Evolutionary conservation across 2,888 invertebrate genomes (phyloP).

Genomic region (Lasioglossum calceatum): DNA sequence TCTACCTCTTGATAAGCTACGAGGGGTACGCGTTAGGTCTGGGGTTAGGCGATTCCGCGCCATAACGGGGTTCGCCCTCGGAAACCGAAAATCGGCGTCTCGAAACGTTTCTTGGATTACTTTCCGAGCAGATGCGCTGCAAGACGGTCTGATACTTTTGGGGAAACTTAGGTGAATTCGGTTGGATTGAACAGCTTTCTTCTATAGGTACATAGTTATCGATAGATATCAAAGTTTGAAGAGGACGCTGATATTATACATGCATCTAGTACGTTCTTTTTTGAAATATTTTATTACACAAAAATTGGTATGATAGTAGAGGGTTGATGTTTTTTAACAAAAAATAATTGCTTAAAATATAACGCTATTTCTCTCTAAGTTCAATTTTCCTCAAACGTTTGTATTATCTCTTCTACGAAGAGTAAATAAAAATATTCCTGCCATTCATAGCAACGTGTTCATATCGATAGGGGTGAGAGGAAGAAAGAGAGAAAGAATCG

Average conservation of each 20-base stretch:
- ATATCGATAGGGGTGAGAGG: not conserved
- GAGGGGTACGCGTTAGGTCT: slow-evolving; percentile 34
- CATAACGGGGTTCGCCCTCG: slow-evolving; percentile 25
- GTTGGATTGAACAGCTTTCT: not conserved
- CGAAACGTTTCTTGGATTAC: not conserved
- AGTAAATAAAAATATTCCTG: not conserved
- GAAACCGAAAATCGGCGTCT: slow-evolving; percentile 11
- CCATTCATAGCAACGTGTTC: not conserved
- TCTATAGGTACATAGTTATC: not conserved
- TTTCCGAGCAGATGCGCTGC: slow-evolving; percentile 40
- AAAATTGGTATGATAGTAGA: not conserved
- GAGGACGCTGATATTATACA: not conserved
- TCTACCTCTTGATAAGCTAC: slow-evolving; percentile 29
- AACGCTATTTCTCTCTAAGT: no score
- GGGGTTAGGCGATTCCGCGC: slow-evolving; percentile 1
- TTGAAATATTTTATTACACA: not conserved
- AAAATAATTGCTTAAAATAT: no score
- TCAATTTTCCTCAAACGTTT: no score
- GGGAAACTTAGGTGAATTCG: not conserved
- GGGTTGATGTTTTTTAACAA: no score
- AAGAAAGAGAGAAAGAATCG: not conserved
- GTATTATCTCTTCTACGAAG: no score
- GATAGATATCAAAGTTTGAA: not conserved
- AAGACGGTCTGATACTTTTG: not conserved
- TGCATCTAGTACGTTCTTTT: not conserved